These are phyloP conservation scores for Caligus rogercresseyi DNA, from an alignment of 1,140 invertebrate genomes.

Conservation along the genomic window DNA sequence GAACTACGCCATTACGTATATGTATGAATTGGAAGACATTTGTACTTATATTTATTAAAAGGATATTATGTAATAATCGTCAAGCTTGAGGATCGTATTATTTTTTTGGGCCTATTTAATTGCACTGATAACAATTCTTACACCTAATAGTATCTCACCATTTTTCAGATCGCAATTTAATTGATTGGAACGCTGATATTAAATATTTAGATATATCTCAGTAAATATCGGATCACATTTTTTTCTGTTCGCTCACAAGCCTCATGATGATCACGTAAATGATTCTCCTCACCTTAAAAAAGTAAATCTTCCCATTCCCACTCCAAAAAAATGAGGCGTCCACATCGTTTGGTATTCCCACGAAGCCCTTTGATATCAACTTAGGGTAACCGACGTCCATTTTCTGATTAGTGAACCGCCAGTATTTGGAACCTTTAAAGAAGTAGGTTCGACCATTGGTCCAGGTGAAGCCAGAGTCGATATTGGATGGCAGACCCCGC, in stretches of 20 bases:
- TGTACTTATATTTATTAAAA: no score
- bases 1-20: no score
- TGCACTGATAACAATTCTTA: neutral
- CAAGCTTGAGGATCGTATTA: no score
- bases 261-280: constrained; percentile 6
- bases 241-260: constrained; percentile 7
- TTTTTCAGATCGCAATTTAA: neutral
- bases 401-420: constrained; percentile 49
- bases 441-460: constrained; percentile 34
- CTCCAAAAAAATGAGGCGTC: constrained; percentile 86
- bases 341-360: constrained; percentile 73
- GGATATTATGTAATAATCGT: no score
- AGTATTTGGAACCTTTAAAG: constrained; percentile 28
- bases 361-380: constrained; percentile 69
- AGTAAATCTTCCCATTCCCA: constrained; percentile 90
- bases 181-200: neutral
- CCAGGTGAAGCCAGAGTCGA: constrained; percentile 33
- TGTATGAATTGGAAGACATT: no score
- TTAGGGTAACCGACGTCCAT: constrained; percentile 77
- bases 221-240: constrained; percentile 16
- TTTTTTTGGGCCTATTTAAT: neutral
- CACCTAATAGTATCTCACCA: neutral
- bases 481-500: constrained; percentile 28
- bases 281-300: constrained; percentile 48
- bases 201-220: constrained; percentile 18